Percentiles rank a stretch among this genome's conserved stretches.
phyloP scores from a whole-genome alignment of 2,888 invertebrate species.

The Eupelmus urozonus region DNA sequence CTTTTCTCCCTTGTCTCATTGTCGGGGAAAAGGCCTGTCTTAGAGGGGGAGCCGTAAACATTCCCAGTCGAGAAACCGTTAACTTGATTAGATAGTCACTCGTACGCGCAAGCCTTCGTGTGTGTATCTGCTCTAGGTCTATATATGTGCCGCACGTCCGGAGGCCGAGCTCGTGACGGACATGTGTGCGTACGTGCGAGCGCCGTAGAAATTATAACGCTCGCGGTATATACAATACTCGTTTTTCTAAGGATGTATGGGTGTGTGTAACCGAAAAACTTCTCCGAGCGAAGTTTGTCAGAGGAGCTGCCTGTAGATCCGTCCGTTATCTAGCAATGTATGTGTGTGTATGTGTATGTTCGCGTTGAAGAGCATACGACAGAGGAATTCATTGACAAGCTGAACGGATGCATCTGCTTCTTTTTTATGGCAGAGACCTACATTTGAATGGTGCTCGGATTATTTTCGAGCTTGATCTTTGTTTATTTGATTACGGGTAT shows the following conservation, averaged over 20 bases:
- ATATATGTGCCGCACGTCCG: background rate
- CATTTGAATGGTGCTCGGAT: background rate
- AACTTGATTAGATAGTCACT: constrained; percentile 49
- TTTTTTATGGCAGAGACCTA: too few relatives aligned
- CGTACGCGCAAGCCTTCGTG: background rate
- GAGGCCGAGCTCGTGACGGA: background rate
- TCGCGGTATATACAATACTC: background rate
- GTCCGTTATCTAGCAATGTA: background rate
- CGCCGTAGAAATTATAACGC: constrained; percentile 13
- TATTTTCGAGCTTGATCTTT: background rate
- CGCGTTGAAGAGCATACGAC: background rate
- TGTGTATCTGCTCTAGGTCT: background rate
- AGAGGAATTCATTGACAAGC: constrained; percentile 34
- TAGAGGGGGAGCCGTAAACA: constrained; percentile 41
- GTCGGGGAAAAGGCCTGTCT: background rate
- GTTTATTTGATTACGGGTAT: too few relatives aligned
- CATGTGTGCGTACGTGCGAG: background rate
- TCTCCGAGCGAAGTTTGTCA: too few relatives aligned
- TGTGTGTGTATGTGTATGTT: background rate
- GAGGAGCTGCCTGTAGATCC: too few relatives aligned
- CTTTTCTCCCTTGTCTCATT: background rate
- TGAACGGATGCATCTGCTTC: background rate
- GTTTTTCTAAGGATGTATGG: constrained; percentile 22
- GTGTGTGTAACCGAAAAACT: background rate
- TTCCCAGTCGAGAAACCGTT: constrained; percentile 48